These are phyloP conservation scores for Netelia fuscicornis DNA, from an alignment of 2,888 invertebrate species.

Conservation along the genomic window DNA sequence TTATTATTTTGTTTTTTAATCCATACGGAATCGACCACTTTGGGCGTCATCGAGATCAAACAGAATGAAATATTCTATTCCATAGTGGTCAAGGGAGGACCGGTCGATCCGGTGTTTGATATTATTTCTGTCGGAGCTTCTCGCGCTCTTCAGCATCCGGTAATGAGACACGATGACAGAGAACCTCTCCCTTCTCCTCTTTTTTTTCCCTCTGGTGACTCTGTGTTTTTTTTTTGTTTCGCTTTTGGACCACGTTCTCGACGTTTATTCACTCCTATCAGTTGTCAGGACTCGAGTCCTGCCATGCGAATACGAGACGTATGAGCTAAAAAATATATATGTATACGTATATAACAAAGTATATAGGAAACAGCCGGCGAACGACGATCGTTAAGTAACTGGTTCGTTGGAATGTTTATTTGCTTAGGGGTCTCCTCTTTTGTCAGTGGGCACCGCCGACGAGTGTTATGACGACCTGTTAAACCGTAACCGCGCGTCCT, in stretches of 20 bases:
- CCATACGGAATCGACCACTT: conserved; percentile 60
- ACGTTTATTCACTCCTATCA: conserved; percentile 59
- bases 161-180: conserved; percentile 71
- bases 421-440: conserved; percentile 80
- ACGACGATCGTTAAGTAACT: conserved; percentile 82
- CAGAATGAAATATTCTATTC: conserved; percentile 13
- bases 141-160: conserved; percentile 72
- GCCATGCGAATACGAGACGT: background rate
- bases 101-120: conserved; percentile 68
- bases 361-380: conserved; percentile 48
- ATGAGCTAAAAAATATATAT: conserved; percentile 21
- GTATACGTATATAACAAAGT: background rate
- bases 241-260: conserved; percentile 52
- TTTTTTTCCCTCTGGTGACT: conserved; percentile 40
- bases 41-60: conserved; percentile 67
- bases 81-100: conserved; percentile 35
- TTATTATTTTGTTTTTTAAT: background rate
- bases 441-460: conserved; percentile 77
- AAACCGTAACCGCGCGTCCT: conserved; percentile 71
- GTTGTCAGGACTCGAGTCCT: conserved; percentile 47
- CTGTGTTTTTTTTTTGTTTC: conserved; percentile 49
- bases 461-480: conserved; percentile 84
- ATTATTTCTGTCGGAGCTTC: conserved; percentile 75
- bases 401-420: conserved; percentile 84
- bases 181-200: conserved; percentile 15